These are phyloP conservation scores for Lampris incognitus DNA, from an alignment of 2,113 vertebrate genomes.

Conservation along the genomic window DNA sequence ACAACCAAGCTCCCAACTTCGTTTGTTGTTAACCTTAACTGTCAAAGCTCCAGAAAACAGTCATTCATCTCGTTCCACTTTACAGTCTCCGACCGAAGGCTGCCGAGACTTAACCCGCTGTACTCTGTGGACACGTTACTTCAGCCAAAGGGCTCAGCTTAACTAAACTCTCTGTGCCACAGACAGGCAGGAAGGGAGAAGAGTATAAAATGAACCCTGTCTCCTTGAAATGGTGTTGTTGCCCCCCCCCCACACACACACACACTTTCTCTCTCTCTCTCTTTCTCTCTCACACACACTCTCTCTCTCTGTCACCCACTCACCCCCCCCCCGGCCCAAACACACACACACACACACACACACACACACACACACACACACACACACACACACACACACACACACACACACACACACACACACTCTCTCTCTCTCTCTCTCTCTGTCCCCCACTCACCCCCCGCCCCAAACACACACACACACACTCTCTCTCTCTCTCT, in stretches of 20 bases:
- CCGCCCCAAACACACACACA: too few species aligned
- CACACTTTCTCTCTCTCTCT: neutral
- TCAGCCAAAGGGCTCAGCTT: neutral
- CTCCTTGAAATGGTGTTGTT: slow-evolving; percentile 23
- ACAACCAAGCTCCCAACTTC: slow-evolving; percentile 18
- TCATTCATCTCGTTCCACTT: slow-evolving; percentile 25
- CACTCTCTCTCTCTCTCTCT: too few species aligned
- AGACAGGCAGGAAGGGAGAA: neutral
- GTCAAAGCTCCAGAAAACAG: slow-evolving; percentile 11
- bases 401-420: too few species aligned
- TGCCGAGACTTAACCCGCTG: slow-evolving; percentile 15
- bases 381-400: slow-evolving; percentile 1
- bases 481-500: neutral
- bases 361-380: too few species aligned
- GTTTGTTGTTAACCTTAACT: slow-evolving; percentile 31
- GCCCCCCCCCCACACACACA: too few species aligned
- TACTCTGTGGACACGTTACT: neutral
- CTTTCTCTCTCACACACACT: slow-evolving; percentile 9
- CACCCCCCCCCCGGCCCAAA: slow-evolving; percentile 1
- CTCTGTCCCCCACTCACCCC: too few species aligned
- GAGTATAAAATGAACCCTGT: neutral
- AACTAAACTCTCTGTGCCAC: slow-evolving; percentile 37
- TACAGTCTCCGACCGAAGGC: neutral
- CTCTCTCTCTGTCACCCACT: neutral
- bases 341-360: too few species aligned